A percentile compares a stretch with the other conserved stretches of the same genome.
phyloP scores from a whole-genome alignment of 2,113 vertebrate genomes.

The Neomonachus schauinslandi region DNA sequence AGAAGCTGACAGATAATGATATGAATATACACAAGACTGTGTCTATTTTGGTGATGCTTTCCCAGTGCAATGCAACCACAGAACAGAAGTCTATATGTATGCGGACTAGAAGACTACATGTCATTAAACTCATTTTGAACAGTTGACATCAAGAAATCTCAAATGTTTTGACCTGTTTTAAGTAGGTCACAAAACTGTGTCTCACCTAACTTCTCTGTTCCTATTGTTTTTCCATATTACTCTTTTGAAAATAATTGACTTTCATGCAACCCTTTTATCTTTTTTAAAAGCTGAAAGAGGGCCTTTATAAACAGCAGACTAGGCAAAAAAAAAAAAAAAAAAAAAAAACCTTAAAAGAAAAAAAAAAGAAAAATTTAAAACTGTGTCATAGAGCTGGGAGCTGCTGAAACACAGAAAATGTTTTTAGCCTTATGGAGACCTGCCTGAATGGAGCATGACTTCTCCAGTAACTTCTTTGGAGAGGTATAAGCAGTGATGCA shows the following conservation, averaged over 20 bases:
- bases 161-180: conserved; percentile 40
- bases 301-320: conserved; percentile 30
- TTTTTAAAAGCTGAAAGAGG: conserved; percentile 13
- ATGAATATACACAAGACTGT: neutral
- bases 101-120: neutral
- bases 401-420: neutral
- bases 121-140: conserved; percentile 40
- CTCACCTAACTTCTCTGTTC: neutral
- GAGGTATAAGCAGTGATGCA: neutral
- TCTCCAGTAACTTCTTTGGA: neutral
- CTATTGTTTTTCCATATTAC: neutral
- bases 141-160: neutral
- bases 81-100: neutral
- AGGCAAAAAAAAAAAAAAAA: neutral
- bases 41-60: neutral
- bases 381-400: neutral
- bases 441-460: neutral
- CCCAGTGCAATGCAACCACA: neutral
- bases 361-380: neutral
- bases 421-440: neutral
- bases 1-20: neutral
- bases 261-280: conserved; percentile 54
- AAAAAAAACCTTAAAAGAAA: neutral
- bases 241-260: conserved; percentile 64
- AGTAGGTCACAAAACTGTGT: conserved; percentile 1